phyloP scores from a whole-genome alignment of 2,113 vertebrate species.

The Anser brachyrhynchus region DNA sequence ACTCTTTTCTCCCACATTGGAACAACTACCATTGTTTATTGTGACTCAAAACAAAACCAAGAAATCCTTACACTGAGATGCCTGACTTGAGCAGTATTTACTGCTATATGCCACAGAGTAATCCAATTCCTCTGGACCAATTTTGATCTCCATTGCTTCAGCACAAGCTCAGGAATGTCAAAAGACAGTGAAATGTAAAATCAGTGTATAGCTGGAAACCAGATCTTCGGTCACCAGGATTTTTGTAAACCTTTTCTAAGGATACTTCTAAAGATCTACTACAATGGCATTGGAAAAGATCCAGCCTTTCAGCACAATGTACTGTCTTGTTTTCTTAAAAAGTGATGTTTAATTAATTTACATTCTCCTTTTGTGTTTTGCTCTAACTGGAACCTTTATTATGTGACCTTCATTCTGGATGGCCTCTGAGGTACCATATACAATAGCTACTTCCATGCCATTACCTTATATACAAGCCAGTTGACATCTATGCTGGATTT shows the following conservation, averaged over 20 bases:
- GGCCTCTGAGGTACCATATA: slow-evolving; percentile 7
- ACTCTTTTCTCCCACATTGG: background rate
- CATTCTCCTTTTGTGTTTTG: slow-evolving; percentile 8
- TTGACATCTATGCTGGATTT: background rate
- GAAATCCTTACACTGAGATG: background rate
- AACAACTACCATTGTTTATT: slow-evolving; percentile 14
- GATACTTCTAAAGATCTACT: background rate
- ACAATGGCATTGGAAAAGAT: background rate
- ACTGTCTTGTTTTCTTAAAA: background rate
- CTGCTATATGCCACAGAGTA: background rate
- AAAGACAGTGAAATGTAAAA: background rate
- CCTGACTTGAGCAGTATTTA: background rate
- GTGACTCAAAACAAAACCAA: slow-evolving; percentile 2
- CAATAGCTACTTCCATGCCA: background rate
- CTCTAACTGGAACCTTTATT: slow-evolving; percentile 23
- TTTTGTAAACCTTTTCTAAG: background rate
- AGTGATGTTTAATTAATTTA: slow-evolving; percentile 8
- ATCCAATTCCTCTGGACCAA: background rate
- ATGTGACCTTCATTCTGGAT: slow-evolving; percentile 6
- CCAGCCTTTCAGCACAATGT: background rate
- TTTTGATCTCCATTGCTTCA: background rate
- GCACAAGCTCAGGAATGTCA: background rate
- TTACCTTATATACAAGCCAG: slow-evolving; percentile 15
- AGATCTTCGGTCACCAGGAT: background rate
- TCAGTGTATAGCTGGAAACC: background rate